Evolutionary conservation across 2,888 invertebrate genomes (phyloP).

Genomic region (Omphaloscelis lunosa): DNA sequence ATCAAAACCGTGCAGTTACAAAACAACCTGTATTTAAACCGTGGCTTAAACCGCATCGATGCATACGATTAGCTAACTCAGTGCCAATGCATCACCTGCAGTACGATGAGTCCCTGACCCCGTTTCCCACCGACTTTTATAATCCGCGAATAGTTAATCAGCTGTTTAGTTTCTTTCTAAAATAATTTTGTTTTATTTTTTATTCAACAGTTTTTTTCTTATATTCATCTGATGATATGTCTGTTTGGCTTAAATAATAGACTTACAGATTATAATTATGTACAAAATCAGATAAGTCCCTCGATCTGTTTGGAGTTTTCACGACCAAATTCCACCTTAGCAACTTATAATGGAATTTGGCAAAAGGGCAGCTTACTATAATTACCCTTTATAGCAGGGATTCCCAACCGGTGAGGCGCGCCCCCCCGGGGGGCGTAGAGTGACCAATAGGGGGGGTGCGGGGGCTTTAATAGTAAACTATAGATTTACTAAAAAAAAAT

Average conservation of each 20-base stretch:
- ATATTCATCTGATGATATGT: neutral
- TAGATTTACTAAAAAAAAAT: too few species aligned
- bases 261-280: neutral
- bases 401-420: too few species aligned
- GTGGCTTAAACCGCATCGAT: conserved; percentile 48
- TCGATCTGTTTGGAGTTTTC: neutral
- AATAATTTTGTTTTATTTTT: neutral
- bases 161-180: conserved; percentile 15
- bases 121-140: conserved; percentile 42
- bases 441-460: too few species aligned
- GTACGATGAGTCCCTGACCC: conserved; percentile 52
- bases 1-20: conserved; percentile 31
- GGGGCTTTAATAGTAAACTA: too few species aligned
- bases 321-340: neutral
- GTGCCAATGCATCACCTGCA: conserved; percentile 54
- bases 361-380: neutral
- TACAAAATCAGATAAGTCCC: neutral
- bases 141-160: conserved; percentile 41
- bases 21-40: conserved; percentile 41
- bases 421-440: too few species aligned
- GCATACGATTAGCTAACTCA: conserved; percentile 50
- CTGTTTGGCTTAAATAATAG: neutral
- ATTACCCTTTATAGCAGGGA: neutral
- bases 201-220: neutral
- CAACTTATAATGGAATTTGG: neutral